These are phyloP conservation scores for Leucopsar rothschildi DNA, from an alignment of 2,113 vertebrate species.

Conservation along the genomic window DNA sequence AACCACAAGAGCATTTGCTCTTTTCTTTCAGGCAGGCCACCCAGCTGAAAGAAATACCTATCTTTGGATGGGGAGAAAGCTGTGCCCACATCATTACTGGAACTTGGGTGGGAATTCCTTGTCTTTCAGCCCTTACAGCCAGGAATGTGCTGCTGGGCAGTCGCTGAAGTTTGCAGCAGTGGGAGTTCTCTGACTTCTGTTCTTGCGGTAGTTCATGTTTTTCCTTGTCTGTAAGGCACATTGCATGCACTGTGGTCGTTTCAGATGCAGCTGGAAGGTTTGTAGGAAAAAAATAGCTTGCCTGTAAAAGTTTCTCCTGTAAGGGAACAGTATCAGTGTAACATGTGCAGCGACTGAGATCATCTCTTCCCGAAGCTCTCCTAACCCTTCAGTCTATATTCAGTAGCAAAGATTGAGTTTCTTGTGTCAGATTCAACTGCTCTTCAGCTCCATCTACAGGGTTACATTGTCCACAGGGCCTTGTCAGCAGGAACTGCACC, in stretches of 20 bases:
- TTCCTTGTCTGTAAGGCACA: background rate
- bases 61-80: background rate
- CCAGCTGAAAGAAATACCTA: background rate
- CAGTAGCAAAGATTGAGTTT: slow-evolving; percentile 44
- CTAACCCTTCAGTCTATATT: slow-evolving; percentile 39
- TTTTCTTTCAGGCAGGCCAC: background rate
- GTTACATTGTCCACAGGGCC: background rate
- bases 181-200: background rate
- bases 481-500: background rate
- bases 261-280: background rate
- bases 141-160: background rate
- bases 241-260: background rate
- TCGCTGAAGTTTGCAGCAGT: fast-evolving
- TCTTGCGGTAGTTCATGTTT: background rate
- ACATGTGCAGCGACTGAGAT: slow-evolving; percentile 10
- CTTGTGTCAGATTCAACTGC: background rate
- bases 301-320: background rate
- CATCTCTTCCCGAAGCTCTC: background rate
- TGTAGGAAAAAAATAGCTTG: background rate
- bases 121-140: background rate
- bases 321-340: background rate
- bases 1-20: background rate
- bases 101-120: background rate
- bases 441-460: slow-evolving; percentile 55
- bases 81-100: fast-evolving